Evolutionary conservation across 2,888 invertebrate genomes (phyloP).

Genomic region (Ectemnius lituratus): DNA sequence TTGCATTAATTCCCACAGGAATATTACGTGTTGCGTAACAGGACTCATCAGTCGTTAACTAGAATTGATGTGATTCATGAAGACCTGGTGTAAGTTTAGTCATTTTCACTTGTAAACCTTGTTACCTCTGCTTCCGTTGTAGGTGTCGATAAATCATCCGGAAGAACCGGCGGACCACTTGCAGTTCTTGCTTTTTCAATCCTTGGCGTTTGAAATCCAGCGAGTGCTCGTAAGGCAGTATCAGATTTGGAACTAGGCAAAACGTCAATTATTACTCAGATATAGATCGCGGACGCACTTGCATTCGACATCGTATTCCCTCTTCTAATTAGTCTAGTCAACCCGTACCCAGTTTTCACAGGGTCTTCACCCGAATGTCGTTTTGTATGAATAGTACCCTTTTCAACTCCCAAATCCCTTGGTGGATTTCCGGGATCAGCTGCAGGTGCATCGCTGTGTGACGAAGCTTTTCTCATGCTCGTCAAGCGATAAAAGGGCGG

Average conservation of each 20-base stretch:
- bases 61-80: conserved; percentile 27
- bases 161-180: conserved; percentile 81
- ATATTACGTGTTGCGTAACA: conserved; percentile 69
- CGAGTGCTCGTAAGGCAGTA: conserved; percentile 81
- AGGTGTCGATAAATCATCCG: conserved; percentile 79
- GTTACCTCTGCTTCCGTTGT: conserved; percentile 79
- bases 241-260: conserved; percentile 82
- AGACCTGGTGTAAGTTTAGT: not conserved
- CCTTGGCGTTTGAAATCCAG: conserved; percentile 81
- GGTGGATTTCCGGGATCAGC: conserved; percentile 79
- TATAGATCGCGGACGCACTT: not conserved
- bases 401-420: conserved; percentile 87
- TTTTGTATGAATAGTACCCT: conserved; percentile 98
- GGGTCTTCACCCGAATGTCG: conserved; percentile 94
- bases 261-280: too few relatives aligned
- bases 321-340: not conserved
- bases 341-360: conserved; percentile 84
- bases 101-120: not conserved
- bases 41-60: conserved; percentile 73
- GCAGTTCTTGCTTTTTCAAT: conserved; percentile 83
- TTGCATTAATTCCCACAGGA: conserved; percentile 63
- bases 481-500: conserved; percentile 98
- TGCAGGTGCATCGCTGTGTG: conserved; percentile 83
- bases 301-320: not conserved
- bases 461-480: conserved; percentile 93